Evolutionary conservation across 1,140 invertebrate species (phyloP).

Genomic region (Platorchestia sp.): DNA sequence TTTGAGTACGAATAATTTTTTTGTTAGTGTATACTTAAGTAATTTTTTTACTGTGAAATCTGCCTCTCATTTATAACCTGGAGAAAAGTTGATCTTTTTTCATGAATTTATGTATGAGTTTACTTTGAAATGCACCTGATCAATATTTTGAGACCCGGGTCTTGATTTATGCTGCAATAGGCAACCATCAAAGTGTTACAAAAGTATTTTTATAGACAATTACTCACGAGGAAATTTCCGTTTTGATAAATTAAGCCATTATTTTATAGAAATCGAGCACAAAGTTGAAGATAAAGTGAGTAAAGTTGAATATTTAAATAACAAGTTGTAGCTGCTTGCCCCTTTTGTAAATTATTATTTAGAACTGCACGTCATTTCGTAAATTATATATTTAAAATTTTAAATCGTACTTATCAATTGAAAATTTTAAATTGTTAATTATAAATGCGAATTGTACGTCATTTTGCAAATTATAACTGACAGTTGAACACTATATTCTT

Average conservation of each 20-base stretch:
- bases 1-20: no score
- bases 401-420: no score
- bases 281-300: no score
- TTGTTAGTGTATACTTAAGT: no score
- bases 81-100: conserved; percentile 16
- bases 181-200: not conserved
- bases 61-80: not conserved
- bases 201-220: not conserved
- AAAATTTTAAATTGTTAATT: no score
- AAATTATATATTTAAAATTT: not conserved
- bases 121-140: not conserved
- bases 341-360: not conserved
- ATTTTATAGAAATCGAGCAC: no score
- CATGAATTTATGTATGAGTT: conserved; percentile 40
- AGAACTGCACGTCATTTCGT: not conserved
- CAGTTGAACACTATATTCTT: no score
- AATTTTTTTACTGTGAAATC: not conserved
- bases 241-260: not conserved
- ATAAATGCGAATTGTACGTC: no score
- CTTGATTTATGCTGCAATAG: not conserved
- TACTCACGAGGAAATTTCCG: not conserved
- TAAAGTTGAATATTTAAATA: not conserved
- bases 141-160: not conserved
- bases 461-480: no score
- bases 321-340: no score